These are phyloP conservation scores for Hedya salicella DNA, from an alignment of 2,888 invertebrate species.

Conservation along the genomic window DNA sequence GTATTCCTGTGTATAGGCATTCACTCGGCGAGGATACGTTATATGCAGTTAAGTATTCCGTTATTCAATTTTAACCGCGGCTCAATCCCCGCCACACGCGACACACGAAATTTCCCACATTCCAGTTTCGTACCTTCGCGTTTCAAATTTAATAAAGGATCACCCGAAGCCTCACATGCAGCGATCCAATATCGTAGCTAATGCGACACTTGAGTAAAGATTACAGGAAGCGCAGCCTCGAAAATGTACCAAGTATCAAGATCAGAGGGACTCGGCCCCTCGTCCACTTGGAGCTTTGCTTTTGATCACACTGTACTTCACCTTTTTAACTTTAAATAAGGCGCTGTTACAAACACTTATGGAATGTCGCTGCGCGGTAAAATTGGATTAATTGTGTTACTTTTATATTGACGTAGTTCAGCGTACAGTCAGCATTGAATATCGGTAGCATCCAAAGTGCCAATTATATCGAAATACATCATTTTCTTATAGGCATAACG, in stretches of 20 bases:
- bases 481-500: too few species aligned
- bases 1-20: too few species aligned
- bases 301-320: slow-evolving; percentile 55
- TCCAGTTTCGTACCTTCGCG: slow-evolving; percentile 30
- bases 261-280: slow-evolving; percentile 56
- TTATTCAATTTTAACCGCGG: slow-evolving; percentile 30
- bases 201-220: slow-evolving; percentile 51
- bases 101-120: slow-evolving; percentile 20
- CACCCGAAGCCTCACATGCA: slow-evolving; percentile 48
- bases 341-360: slow-evolving; percentile 45
- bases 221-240: slow-evolving; percentile 49
- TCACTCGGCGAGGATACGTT: slow-evolving; percentile 1
- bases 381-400: slow-evolving; percentile 37
- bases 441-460: too few species aligned
- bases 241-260: slow-evolving; percentile 52
- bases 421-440: not conserved
- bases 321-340: slow-evolving; percentile 54
- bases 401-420: slow-evolving; percentile 32
- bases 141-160: slow-evolving; percentile 47
- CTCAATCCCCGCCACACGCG: slow-evolving; percentile 26
- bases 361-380: slow-evolving; percentile 28
- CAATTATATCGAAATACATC: too few species aligned
- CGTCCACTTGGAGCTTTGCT: slow-evolving; percentile 51
- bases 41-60: slow-evolving; percentile 12
- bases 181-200: slow-evolving; percentile 54